Conservation (phyloP, 1,140 invertebrate genomes). For the Drosophila baimaii region DNA sequence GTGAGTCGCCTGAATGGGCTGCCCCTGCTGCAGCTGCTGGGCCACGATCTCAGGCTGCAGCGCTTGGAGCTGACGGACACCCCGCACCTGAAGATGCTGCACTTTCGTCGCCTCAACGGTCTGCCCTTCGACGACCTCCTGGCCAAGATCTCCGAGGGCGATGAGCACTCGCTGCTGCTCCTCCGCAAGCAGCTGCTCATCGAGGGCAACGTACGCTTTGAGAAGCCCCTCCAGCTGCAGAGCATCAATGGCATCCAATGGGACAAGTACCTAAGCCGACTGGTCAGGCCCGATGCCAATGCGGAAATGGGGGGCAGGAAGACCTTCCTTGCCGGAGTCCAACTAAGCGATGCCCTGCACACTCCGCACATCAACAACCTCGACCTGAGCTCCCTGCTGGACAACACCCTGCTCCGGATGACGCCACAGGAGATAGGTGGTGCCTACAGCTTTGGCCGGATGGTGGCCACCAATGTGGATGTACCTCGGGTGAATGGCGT, state of each 20-base stretch:
- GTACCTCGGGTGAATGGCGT: slow-evolving; percentile 58
- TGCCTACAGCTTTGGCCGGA: slow-evolving; percentile 48
- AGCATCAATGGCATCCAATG: slow-evolving; percentile 60
- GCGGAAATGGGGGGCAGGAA: slow-evolving; percentile 50
- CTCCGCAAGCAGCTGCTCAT: slow-evolving; percentile 72
- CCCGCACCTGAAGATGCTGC: slow-evolving; percentile 38
- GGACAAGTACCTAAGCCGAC: slow-evolving; percentile 27
- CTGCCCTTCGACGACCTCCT: slow-evolving; percentile 66
- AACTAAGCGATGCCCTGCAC: slow-evolving; percentile 51
- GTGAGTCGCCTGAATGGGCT: slow-evolving; percentile 51
- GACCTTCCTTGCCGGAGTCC: slow-evolving; percentile 45
- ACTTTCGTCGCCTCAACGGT: slow-evolving; percentile 63
- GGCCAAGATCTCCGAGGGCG: slow-evolving; percentile 20
- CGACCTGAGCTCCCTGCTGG: slow-evolving; percentile 55
- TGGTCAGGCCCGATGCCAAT: slow-evolving; percentile 57
- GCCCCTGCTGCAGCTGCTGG: slow-evolving; percentile 43
- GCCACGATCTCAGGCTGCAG: slow-evolving; percentile 54
- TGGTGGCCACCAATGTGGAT: slow-evolving; percentile 63
- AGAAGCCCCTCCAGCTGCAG: slow-evolving; percentile 42
- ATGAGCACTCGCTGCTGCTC: slow-evolving; percentile 34
- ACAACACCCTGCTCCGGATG: slow-evolving; percentile 65
- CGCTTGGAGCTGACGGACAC: slow-evolving; percentile 46
- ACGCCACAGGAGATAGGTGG: slow-evolving; percentile 67
- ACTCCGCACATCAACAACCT: slow-evolving; percentile 41
- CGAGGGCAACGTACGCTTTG: slow-evolving; percentile 72